These are phyloP conservation scores for Matsumyia berberina DNA, from an alignment of 2,888 invertebrate genomes.

Conservation along the genomic window DNA sequence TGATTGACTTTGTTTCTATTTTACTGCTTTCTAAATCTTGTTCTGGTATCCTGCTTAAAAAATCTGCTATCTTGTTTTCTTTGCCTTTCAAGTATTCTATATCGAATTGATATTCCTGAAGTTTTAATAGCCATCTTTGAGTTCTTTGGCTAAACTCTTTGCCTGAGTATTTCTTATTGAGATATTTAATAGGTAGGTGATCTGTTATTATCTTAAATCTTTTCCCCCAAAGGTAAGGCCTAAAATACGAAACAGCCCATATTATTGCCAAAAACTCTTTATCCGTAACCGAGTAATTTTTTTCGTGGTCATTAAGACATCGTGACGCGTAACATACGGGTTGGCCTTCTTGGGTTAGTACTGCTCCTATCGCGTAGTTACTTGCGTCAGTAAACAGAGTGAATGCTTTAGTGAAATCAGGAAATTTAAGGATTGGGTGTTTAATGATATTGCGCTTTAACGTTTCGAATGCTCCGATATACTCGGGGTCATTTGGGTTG, in stretches of 20 bases:
- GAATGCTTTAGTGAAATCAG: slow-evolving; percentile 46
- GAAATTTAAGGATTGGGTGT: slow-evolving; percentile 47
- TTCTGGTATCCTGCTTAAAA: background rate
- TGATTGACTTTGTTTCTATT: background rate
- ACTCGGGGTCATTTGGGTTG: too few species aligned
- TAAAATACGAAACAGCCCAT: slow-evolving; percentile 9
- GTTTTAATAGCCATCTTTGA: slow-evolving; percentile 17
- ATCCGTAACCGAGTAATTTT: slow-evolving; percentile 3
- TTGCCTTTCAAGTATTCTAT: slow-evolving; percentile 4
- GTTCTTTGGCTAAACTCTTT: background rate
- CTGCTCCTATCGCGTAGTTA: too few species aligned
- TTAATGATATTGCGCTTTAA: background rate
- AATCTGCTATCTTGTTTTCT: slow-evolving; percentile 10
- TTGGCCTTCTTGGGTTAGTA: too few species aligned
- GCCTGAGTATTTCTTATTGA: background rate
- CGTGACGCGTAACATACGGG: background rate
- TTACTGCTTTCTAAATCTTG: background rate
- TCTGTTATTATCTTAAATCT: slow-evolving; percentile 20
- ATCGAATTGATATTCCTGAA: slow-evolving; percentile 12
- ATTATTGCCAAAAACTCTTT: slow-evolving; percentile 1
- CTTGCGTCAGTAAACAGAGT: too few species aligned
- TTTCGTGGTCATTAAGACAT: slow-evolving; percentile 8
- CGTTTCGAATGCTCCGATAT: slow-evolving; percentile 24
- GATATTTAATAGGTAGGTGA: slow-evolving; percentile 8
- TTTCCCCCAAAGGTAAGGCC: slow-evolving; percentile 22